Conservation (phyloP, 2,113 vertebrate species). For the Tautogolabrus adspersus region DNA sequence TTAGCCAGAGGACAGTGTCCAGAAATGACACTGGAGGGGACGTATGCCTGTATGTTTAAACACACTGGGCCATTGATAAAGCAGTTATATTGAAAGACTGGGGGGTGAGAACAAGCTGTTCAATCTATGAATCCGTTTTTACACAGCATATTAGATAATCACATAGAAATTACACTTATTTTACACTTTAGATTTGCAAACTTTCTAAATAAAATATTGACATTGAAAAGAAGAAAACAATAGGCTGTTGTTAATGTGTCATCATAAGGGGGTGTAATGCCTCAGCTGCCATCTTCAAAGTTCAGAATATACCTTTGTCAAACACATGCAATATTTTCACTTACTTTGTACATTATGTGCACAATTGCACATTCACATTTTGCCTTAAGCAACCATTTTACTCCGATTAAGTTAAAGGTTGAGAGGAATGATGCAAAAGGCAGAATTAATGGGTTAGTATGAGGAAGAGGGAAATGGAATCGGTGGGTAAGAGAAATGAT, state of each 20-base stretch:
- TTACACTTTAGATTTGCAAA: background rate
- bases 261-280: background rate
- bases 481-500: slow-evolving; percentile 14
- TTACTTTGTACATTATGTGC: background rate
- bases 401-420: slow-evolving; percentile 15
- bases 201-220: background rate
- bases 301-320: background rate
- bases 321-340: background rate
- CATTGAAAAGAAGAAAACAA: background rate
- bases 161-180: background rate
- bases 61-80: background rate
- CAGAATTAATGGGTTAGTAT: slow-evolving; percentile 25
- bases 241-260: background rate
- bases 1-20: too few relatives aligned
- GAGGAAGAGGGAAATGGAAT: slow-evolving; percentile 6
- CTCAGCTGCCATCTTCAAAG: background rate
- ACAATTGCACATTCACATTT: slow-evolving; percentile 1
- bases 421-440: slow-evolving; percentile 1
- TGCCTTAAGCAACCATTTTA: background rate
- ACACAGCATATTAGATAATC: too few relatives aligned
- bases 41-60: background rate
- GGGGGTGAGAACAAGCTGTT: background rate
- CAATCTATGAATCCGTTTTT: slow-evolving; percentile 4
- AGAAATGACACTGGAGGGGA: too few relatives aligned
- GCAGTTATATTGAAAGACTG: background rate